Percentiles rank a stretch among this genome's conserved stretches.
Conservation (phyloP, 2,888 invertebrate genomes). For the Drosophila mulleri region DNA sequence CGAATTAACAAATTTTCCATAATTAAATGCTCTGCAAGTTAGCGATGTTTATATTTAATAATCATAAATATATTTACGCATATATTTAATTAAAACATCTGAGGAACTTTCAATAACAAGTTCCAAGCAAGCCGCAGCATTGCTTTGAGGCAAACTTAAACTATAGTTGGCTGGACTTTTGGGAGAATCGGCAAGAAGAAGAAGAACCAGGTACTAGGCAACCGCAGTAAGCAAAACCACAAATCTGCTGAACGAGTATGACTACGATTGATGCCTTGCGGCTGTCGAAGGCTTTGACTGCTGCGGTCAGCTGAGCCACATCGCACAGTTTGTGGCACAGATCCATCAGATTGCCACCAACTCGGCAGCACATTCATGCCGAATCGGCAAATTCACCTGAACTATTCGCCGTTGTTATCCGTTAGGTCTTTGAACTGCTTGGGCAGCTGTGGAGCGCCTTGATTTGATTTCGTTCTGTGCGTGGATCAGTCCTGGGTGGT, state of each 20-base stretch:
- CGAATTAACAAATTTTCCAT: neutral
- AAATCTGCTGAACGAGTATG: constrained; percentile 1
- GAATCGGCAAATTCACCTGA: constrained; percentile 24
- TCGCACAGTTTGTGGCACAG: constrained; percentile 33
- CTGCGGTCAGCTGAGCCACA: constrained; percentile 17
- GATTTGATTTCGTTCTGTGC: neutral
- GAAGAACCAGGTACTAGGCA: neutral
- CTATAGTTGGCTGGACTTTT: neutral
- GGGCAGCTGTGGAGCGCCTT: constrained; percentile 23
- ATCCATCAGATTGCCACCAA: constrained; percentile 39
- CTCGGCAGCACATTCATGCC: no score
- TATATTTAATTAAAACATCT: neutral
- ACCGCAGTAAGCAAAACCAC: neutral
- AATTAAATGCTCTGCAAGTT: neutral
- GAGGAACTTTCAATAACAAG: neutral
- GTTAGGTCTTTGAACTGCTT: constrained; percentile 13
- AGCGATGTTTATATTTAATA: neutral
- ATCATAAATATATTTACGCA: neutral
- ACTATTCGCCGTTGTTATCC: neutral
- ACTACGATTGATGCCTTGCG: constrained; percentile 15
- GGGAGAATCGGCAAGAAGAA: neutral
- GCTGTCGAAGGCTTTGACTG: constrained; percentile 18
- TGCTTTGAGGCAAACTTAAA: neutral
- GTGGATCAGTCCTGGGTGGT: neutral
- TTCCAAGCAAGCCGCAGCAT: neutral